Percentiles rank a stretch among this genome's conserved stretches.
Evolutionary conservation across 2,797 vertebrate species (phyloP).

Genomic region (Xerus rutilus): DNA sequence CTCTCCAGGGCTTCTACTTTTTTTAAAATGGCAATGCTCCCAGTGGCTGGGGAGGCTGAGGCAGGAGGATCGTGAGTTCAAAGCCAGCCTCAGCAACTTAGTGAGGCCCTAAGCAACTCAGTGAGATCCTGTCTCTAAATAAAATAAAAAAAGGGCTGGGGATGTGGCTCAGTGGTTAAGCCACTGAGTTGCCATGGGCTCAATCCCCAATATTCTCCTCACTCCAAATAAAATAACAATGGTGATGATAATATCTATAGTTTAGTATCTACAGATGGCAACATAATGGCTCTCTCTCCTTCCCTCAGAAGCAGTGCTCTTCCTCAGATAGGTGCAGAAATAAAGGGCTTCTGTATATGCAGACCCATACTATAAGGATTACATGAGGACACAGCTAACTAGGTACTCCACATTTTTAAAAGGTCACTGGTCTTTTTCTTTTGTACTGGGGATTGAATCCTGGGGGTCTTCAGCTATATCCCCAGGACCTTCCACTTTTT

Average conservation of each 20-base stretch:
- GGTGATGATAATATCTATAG: neutral
- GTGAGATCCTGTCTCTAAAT: too few species aligned
- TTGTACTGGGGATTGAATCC: too few species aligned
- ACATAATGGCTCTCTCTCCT: neutral
- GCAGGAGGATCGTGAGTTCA: too few species aligned
- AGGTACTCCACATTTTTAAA: neutral
- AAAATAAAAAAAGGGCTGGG: too few species aligned
- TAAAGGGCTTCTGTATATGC: neutral
- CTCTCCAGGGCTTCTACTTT: neutral
- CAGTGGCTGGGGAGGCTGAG: too few species aligned
- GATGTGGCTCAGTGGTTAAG: too few species aligned
- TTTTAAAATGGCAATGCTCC: neutral
- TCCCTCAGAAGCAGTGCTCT: neutral
- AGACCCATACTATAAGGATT: neutral
- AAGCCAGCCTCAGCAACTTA: too few species aligned
- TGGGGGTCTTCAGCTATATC: too few species aligned
- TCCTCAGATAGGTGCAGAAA: neutral
- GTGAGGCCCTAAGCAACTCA: too few species aligned
- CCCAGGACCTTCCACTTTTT: too few species aligned
- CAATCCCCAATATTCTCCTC: neutral
- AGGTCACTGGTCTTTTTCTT: neutral
- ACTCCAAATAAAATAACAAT: neutral
- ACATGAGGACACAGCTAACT: neutral
- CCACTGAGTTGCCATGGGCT: too few species aligned
- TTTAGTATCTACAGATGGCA: neutral